Evolutionary conservation across 37 sponge, comb jelly and placozoan genomes (phyloP).

Genomic region (Petrosia ficiformis): DNA sequence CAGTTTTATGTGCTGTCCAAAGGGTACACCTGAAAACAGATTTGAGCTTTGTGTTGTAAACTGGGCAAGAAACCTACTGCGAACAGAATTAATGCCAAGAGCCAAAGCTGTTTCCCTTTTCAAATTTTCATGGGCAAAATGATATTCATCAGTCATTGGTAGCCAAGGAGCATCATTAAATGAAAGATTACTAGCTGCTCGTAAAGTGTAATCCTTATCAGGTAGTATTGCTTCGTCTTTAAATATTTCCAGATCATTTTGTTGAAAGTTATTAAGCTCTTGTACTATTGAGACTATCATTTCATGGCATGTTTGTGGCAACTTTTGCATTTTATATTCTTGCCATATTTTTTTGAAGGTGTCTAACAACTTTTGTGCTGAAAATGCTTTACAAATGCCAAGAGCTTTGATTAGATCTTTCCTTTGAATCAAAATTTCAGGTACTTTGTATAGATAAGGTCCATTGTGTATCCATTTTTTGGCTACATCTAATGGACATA

Average conservation of each 20-base stretch:
- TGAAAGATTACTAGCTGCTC: slow-evolving; percentile 19
- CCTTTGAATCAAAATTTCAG: background rate
- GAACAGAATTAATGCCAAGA: slow-evolving; percentile 32
- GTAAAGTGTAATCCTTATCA: slow-evolving; percentile 15
- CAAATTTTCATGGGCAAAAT: slow-evolving; percentile 25
- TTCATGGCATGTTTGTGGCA: background rate
- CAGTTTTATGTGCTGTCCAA: slow-evolving; percentile 36
- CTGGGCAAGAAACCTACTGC: slow-evolving; percentile 35
- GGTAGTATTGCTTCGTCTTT: background rate
- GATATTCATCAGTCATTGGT: background rate
- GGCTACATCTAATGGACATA: background rate
- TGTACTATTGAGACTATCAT: no score
- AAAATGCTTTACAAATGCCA: background rate
- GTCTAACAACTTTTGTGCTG: background rate
- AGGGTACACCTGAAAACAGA: slow-evolving; percentile 5
- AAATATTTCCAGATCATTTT: no score
- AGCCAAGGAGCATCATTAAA: slow-evolving; percentile 43
- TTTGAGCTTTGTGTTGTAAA: background rate
- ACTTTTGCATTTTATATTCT: no score
- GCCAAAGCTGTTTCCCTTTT: slow-evolving; percentile 5
- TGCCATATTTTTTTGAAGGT: background rate
- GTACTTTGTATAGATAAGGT: slow-evolving; percentile 6
- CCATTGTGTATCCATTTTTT: slow-evolving; percentile 11
- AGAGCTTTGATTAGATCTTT: background rate
- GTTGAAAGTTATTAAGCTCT: no score